A percentile compares a stretch with the other conserved stretches of the same genome.
These are phyloP conservation scores for Gobiocypris rarus DNA, from an alignment of 2,113 vertebrate species.

Conservation along the genomic window DNA sequence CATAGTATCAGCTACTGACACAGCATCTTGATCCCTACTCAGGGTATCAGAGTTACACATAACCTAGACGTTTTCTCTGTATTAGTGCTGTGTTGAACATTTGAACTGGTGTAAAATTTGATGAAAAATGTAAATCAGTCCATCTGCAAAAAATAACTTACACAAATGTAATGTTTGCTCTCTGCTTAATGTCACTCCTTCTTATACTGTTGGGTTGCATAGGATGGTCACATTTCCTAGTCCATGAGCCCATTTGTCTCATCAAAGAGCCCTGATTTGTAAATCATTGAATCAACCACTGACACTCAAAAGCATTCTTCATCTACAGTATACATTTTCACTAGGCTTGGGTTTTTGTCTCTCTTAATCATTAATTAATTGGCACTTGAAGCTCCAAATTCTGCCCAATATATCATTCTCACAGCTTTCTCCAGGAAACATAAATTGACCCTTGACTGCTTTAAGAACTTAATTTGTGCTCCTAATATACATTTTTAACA, in stretches of 20 bases:
- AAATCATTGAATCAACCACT: constrained; percentile 49
- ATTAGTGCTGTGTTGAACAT: too few relatives aligned
- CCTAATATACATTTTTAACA: neutral
- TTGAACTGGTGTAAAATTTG: too few relatives aligned
- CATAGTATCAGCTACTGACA: too few relatives aligned
- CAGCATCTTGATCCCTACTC: too few relatives aligned
- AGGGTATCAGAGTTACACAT: too few relatives aligned
- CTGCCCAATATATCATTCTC: neutral
- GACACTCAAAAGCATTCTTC: constrained; percentile 43
- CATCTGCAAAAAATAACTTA: too few relatives aligned
- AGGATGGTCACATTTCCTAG: constrained; percentile 17
- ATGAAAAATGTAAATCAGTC: too few relatives aligned
- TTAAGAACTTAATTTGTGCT: neutral
- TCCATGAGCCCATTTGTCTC: too few relatives aligned
- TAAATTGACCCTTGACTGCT: constrained; percentile 16
- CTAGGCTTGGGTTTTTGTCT: neutral
- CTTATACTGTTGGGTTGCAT: neutral
- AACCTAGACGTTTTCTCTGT: too few relatives aligned
- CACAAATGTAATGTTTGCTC: too few relatives aligned
- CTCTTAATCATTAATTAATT: constrained; percentile 38
- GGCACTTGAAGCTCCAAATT: constrained; percentile 31
- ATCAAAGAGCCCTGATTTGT: too few relatives aligned
- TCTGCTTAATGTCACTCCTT: too few relatives aligned
- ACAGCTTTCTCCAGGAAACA: constrained; percentile 34
- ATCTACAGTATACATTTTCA: constrained; percentile 49